A percentile compares a stretch with the other conserved stretches of the same genome.
phyloP scores from a whole-genome alignment of 2,113 vertebrate genomes.

The Erythrolamprus reginae region DNA sequence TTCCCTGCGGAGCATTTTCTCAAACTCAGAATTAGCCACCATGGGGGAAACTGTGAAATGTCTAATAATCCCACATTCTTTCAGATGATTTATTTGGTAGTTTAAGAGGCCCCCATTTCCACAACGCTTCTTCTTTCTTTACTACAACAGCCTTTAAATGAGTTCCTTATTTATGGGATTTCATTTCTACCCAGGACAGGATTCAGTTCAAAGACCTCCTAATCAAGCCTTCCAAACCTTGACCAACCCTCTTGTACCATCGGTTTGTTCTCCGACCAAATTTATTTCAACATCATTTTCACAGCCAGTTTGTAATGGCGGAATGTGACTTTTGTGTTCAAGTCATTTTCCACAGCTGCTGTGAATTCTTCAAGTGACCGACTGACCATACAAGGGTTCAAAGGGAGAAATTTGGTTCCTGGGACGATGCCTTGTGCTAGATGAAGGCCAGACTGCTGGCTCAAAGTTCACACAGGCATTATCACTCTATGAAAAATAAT shows the following conservation, averaged over 20 bases:
- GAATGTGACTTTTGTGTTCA: neutral
- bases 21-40: neutral
- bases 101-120: neutral
- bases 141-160: neutral
- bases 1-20: neutral
- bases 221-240: neutral
- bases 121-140: neutral
- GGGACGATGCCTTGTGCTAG: neutral
- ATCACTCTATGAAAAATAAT: neutral
- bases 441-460: neutral
- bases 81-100: neutral
- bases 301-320: neutral
- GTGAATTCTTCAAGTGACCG: neutral
- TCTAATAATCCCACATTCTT: neutral
- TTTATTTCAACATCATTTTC: neutral
- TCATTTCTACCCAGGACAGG: neutral
- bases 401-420: neutral
- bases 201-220: neutral
- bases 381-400: neutral
- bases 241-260: neutral
- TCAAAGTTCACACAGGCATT: neutral
- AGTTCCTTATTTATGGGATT: neutral
- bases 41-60: neutral
- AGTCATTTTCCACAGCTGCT: neutral
- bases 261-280: neutral